Percentiles rank a stretch among this genome's conserved stretches.
phyloP scores from a whole-genome alignment of 2,113 vertebrate species.

The Ranitomeya imitator region DNA sequence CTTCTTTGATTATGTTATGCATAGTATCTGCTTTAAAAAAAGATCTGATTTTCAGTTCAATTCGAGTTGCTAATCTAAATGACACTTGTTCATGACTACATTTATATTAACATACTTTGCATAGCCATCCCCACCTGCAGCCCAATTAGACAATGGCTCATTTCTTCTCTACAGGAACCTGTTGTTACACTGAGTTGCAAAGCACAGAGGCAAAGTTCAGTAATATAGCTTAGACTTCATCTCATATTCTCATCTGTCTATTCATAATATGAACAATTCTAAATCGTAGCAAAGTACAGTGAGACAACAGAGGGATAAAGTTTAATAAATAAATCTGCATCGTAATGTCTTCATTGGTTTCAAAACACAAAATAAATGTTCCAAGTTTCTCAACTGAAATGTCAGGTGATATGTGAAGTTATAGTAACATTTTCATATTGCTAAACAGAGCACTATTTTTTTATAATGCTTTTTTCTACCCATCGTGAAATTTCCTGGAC shows the following conservation, averaged over 20 bases:
- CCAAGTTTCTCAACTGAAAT: neutral
- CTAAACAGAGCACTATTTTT: neutral
- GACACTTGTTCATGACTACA: neutral
- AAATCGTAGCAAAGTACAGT: neutral
- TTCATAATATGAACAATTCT: neutral
- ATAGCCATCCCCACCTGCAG: neutral
- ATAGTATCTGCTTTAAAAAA: neutral
- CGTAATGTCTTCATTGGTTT: neutral
- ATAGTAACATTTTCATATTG: neutral
- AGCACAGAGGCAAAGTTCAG: neutral
- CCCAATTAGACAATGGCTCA: neutral
- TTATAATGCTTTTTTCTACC: too few relatives aligned
- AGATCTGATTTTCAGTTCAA: too few relatives aligned
- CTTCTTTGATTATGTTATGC: neutral
- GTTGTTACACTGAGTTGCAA: neutral
- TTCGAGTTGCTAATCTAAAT: neutral
- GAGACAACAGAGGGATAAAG: neutral
- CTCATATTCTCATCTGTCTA: neutral
- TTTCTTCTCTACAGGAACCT: neutral
- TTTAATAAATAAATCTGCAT: neutral
- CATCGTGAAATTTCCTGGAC: too few relatives aligned
- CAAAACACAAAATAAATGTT: neutral
- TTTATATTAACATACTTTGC: neutral
- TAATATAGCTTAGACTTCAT: neutral
- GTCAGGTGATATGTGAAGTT: neutral